A percentile compares a stretch with the other conserved stretches of the same genome.
Conservation (phyloP, 1,140 invertebrate genomes). For the Tribolium madens region DNA sequence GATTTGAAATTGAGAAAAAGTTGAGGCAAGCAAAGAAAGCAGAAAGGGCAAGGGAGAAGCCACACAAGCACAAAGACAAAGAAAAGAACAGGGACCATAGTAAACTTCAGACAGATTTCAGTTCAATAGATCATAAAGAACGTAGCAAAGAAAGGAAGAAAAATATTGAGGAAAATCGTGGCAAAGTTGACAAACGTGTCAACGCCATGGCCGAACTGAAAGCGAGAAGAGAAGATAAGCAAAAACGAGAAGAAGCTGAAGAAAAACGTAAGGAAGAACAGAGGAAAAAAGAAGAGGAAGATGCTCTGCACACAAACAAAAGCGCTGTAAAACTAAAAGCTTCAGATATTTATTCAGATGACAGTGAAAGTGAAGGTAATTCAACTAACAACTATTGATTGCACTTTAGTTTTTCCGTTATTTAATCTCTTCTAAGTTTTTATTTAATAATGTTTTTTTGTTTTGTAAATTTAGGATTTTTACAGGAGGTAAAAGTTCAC, state of each 20-base stretch:
- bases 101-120: slow-evolving; percentile 63
- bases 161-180: slow-evolving; percentile 88
- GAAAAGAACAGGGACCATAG: slow-evolving; percentile 69
- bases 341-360: slow-evolving; percentile 96
- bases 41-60: slow-evolving; percentile 75
- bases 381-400: slow-evolving; percentile 48
- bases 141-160: slow-evolving; percentile 91
- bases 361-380: slow-evolving; percentile 84
- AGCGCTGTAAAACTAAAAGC: slow-evolving; percentile 82
- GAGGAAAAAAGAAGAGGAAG: slow-evolving; percentile 77
- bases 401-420: background rate
- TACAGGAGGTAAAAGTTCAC: slow-evolving; percentile 58
- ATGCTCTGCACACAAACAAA: slow-evolving; percentile 66
- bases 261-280: slow-evolving; percentile 68
- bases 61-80: slow-evolving; percentile 71
- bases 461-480: slow-evolving; percentile 24
- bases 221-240: slow-evolving; percentile 84
- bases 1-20: slow-evolving; percentile 98
- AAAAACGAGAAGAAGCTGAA: slow-evolving; percentile 70
- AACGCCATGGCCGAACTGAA: slow-evolving; percentile 93
- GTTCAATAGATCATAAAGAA: slow-evolving; percentile 78
- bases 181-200: slow-evolving; percentile 84
- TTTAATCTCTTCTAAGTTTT: background rate
- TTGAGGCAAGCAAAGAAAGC: slow-evolving; percentile 87
- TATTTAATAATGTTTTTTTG: background rate